A percentile compares a stretch with the other conserved stretches of the same genome.
Conservation (phyloP, 2,113 vertebrate genomes). For the Candoia aspera region DNA sequence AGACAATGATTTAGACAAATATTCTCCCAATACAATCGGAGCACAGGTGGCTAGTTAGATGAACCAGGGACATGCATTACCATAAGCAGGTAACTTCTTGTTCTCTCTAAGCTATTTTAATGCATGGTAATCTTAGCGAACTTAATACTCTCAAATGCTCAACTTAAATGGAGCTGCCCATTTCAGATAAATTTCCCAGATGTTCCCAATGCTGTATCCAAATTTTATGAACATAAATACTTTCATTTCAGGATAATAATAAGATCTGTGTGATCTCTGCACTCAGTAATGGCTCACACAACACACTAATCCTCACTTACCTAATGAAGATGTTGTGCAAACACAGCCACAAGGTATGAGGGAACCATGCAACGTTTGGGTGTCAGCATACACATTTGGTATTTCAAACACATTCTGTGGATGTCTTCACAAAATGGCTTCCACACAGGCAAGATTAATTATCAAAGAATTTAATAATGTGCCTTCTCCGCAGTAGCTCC, state of each 20-base stretch:
- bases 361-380: too few species aligned
- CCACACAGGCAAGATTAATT: too few species aligned
- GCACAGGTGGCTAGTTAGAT: conserved; percentile 66
- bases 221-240: background rate
- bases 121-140: conserved; percentile 55
- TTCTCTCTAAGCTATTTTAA: conserved; percentile 42
- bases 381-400: too few species aligned
- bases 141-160: conserved; percentile 48
- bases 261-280: too few species aligned
- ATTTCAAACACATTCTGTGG: too few species aligned
- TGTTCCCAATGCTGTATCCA: background rate
- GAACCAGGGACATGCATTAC: conserved; percentile 54
- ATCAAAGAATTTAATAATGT: background rate
- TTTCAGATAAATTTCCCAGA: conserved; percentile 30
- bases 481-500: too few species aligned
- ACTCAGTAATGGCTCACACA: too few species aligned
- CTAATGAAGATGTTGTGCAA: too few species aligned
- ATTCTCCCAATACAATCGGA: conserved; percentile 64
- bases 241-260: background rate
- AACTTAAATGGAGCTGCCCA: conserved; percentile 24
- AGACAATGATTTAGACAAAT: conserved; percentile 41
- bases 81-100: conserved; percentile 55
- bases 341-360: too few species aligned
- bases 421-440: too few species aligned
- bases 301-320: too few species aligned